phyloP scores from a whole-genome alignment of 1,140 invertebrate species.

The Drosophila repleta region DNA sequence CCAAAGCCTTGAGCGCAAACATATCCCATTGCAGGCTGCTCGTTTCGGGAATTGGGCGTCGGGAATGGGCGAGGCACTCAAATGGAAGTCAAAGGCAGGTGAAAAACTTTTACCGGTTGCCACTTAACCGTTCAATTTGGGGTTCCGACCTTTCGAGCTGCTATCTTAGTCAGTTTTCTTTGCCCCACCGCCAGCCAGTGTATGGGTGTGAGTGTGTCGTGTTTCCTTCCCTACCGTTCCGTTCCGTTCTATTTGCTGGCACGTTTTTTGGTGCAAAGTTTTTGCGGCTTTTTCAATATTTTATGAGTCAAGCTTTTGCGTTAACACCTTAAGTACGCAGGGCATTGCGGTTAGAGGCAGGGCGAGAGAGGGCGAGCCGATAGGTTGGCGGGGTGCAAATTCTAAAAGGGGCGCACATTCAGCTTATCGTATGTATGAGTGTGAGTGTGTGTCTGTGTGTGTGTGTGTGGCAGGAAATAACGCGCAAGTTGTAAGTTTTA shows the following conservation, averaged over 20 bases:
- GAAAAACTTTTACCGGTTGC: slow-evolving; percentile 49
- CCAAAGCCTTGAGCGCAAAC: slow-evolving; percentile 24
- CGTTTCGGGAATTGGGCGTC: neutral
- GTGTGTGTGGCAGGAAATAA: slow-evolving; percentile 76
- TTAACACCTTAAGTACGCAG: slow-evolving; percentile 81
- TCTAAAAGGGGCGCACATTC: neutral
- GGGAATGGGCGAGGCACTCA: too few relatives aligned
- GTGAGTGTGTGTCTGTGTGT: slow-evolving; percentile 39
- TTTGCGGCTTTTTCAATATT: slow-evolving; percentile 84
- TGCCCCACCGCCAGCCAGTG: slow-evolving; percentile 3
- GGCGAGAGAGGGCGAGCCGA: neutral
- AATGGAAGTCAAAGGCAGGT: slow-evolving; percentile 43
- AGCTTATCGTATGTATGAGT: neutral
- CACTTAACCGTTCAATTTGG: slow-evolving; percentile 73
- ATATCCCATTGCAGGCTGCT: neutral
- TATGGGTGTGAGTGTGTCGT: slow-evolving; percentile 20
- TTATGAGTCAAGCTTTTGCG: slow-evolving; percentile 83
- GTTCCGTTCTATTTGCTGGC: slow-evolving; percentile 29
- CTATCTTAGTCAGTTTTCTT: slow-evolving; percentile 20
- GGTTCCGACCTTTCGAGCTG: slow-evolving; percentile 43
- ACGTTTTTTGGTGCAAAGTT: slow-evolving; percentile 79
- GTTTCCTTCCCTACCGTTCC: slow-evolving; percentile 6
- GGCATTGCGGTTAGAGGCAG: slow-evolving; percentile 61
- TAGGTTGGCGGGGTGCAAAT: neutral
- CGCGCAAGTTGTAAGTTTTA: slow-evolving; percentile 81